Evolutionary conservation across 2,113 vertebrate genomes (phyloP).

Genomic region (Tychaedon coryphoeus): DNA sequence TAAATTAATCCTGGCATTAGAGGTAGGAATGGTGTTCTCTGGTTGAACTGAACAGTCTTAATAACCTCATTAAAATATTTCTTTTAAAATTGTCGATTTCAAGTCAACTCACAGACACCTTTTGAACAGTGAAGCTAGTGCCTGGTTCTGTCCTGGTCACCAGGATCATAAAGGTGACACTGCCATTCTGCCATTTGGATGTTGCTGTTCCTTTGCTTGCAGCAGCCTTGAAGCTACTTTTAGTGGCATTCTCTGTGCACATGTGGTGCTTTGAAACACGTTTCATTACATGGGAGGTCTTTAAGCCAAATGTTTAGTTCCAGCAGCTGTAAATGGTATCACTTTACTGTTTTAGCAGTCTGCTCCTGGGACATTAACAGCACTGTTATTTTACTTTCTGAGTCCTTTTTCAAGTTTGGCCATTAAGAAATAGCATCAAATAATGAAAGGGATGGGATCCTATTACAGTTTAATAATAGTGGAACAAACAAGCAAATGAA

Average conservation of each 20-base stretch:
- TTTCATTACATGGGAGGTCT: background rate
- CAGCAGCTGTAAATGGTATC: slow-evolving; percentile 42
- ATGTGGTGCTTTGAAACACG: background rate
- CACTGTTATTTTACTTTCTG: slow-evolving; percentile 26
- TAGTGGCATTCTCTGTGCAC: background rate
- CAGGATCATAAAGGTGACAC: background rate
- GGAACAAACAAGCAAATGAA: background rate
- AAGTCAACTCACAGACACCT: background rate
- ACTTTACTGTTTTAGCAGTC: slow-evolving; percentile 29
- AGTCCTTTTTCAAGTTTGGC: background rate
- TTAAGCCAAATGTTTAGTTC: background rate
- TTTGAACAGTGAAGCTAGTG: background rate
- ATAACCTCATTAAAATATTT: background rate
- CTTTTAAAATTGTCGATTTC: background rate
- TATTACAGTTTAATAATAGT: background rate
- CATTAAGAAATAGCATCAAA: background rate
- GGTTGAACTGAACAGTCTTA: background rate
- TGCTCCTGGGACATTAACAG: background rate
- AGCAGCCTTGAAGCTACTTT: background rate
- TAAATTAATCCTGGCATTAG: background rate
- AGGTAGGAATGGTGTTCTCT: background rate
- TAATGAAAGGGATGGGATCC: background rate
- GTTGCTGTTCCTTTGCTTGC: background rate
- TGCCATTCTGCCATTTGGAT: background rate
- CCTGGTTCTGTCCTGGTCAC: background rate